phyloP scores from a whole-genome alignment of 2,888 invertebrate genomes.

The Athripsodes cinereus region DNA sequence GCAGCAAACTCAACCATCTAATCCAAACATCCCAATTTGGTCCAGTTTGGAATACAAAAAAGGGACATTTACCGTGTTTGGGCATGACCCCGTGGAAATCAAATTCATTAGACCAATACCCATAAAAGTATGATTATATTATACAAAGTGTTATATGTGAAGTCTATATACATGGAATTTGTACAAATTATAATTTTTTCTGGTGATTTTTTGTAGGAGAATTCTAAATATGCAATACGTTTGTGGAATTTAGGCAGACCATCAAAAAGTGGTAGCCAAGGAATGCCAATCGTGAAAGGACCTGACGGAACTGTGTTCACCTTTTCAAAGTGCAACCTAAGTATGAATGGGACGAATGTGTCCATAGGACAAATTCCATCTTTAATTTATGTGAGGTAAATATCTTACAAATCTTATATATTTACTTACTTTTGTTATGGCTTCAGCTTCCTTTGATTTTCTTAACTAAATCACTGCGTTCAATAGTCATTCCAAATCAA shows the following conservation, averaged over 20 bases:
- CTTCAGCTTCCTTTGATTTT: too few species aligned
- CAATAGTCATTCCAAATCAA: too few species aligned
- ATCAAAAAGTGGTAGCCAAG: constrained; percentile 93
- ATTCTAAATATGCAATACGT: constrained; percentile 81
- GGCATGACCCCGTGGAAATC: constrained; percentile 80
- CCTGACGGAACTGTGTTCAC: constrained; percentile 89
- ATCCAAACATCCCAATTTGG: constrained; percentile 50
- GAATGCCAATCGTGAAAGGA: constrained; percentile 80
- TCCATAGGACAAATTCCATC: constrained; percentile 93
- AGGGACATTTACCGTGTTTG: constrained; percentile 68
- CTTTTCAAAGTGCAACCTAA: constrained; percentile 85
- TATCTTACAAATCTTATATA: background rate
- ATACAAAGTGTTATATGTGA: too few species aligned
- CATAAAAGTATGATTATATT: constrained; percentile 59
- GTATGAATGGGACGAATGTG: constrained; percentile 94
- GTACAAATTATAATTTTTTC: constrained; percentile 10
- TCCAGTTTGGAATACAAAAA: constrained; percentile 77
- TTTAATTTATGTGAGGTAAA: constrained; percentile 78
- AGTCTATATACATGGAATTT: background rate
- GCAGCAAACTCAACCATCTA: background rate
- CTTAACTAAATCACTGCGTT: too few species aligned
- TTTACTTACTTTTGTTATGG: too few species aligned
- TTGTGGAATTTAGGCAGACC: constrained; percentile 85
- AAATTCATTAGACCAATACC: constrained; percentile 85
- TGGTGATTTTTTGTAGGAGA: constrained; percentile 55